Evolutionary conservation across 2,888 invertebrate genomes (phyloP).

Genomic region (Galerucella nymphaeae): DNA sequence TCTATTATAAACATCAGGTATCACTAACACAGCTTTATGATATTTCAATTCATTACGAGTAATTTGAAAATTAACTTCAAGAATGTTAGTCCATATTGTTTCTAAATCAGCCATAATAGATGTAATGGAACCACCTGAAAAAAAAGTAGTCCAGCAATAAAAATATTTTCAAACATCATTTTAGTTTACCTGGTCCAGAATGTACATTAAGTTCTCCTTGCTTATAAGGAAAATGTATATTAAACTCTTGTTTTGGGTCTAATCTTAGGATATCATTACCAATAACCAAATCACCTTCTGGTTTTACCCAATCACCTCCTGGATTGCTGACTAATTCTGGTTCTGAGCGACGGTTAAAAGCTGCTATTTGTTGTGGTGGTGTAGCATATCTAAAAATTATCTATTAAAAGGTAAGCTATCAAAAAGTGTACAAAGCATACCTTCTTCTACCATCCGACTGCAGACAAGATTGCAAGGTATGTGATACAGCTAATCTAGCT

Average conservation of each 20-base stretch:
- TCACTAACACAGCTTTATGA: conserved; percentile 87
- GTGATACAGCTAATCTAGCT: conserved; percentile 83
- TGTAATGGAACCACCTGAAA: conserved; percentile 79
- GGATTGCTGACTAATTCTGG: conserved; percentile 74
- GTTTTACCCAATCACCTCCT: conserved; percentile 73
- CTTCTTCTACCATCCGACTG: conserved; percentile 84
- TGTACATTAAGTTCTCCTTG: conserved; percentile 91
- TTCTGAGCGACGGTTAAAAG: conserved; percentile 83
- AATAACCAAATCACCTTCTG: conserved; percentile 74
- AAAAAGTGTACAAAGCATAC: conserved; percentile 1
- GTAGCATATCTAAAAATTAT: conserved; percentile 72
- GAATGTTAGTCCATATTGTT: conserved; percentile 86
- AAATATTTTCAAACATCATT: neutral
- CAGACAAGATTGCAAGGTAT: conserved; percentile 86
- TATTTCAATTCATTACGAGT: conserved; percentile 75
- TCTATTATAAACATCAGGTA: conserved; percentile 91
- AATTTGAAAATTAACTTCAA: conserved; percentile 82
- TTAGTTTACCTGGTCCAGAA: conserved; percentile 69
- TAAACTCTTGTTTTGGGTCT: conserved; percentile 78
- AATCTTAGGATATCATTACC: conserved; percentile 81
- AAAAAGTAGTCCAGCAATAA: neutral
- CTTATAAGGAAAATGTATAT: conserved; percentile 90
- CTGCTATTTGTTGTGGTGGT: conserved; percentile 89
- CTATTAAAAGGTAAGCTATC: neutral
- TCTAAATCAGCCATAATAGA: conserved; percentile 87